Evolutionary conservation across 2,113 vertebrate species (phyloP), one percentile per base, ranked within the genome.

Genomic region (Pseudorectes ferrugineus): DNA sequence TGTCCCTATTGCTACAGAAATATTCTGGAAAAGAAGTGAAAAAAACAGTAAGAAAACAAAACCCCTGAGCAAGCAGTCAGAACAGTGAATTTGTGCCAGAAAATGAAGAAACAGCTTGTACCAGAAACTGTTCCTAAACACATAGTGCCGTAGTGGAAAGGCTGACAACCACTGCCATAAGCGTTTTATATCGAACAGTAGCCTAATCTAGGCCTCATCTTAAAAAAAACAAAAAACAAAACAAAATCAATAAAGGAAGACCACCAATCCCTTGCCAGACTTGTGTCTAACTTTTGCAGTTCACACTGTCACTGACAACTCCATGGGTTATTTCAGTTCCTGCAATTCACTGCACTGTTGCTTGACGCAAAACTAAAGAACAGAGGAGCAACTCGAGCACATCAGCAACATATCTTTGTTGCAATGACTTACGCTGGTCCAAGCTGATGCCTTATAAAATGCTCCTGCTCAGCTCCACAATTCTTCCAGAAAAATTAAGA

Each of bases 111-210:
- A 78, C n/a, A 77, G 42, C 45, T 54, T 85, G 61, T 82, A 67
- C 57, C 66, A 92, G 61, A 75, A 75, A 75, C 14, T 62, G 35
- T 42, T 87, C 70, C 82, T 75, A 29, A 92, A 71, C 29, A 65
- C 61, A 61, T 0, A 51, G n/a, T 18, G 11, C 28, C 0, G 4
- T 36, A 40, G 11, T 48, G 38, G 55, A 66, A 88, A 23, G 19
- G 52, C 61, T 82, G 61, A 55, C 26, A 79, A 67, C 25, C 33
- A 74, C 38, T 33, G 15, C 43, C 5, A 0, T 18, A 57, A 38
- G 23, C 28, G 25, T 71, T 93, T 74, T 45, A 13, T 16, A 84
- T 38, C 14, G 74, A 74, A 18, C 43, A 70, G 14, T 7, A 52
- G 36, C 25, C 36, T 58, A 36, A 61, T 16, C 8, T 14, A 90